Percentiles rank a stretch among this genome's conserved stretches.
Evolutionary conservation across 2,888 invertebrate species (phyloP).

Genomic region (Xestia xanthographa): DNA sequence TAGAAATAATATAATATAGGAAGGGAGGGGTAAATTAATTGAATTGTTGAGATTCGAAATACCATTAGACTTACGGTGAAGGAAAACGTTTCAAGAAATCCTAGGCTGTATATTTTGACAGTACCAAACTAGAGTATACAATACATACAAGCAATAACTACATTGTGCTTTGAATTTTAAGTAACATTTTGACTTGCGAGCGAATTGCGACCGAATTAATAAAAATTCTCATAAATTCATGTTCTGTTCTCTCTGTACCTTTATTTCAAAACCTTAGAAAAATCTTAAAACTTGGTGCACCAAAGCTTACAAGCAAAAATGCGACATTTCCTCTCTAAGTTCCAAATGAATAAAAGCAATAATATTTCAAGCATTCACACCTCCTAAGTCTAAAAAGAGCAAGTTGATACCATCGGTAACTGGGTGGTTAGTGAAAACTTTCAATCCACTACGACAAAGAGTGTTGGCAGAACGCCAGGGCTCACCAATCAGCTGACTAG

Average conservation of each 20-base stretch:
- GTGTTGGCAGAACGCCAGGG: conserved; percentile 61
- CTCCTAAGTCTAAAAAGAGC: conserved; percentile 51
- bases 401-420: conserved; percentile 56
- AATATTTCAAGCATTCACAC: conserved; percentile 36
- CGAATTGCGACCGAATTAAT: no score
- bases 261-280: no score
- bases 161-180: neutral
- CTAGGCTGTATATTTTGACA: neutral
- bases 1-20: no score
- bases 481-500: conserved; percentile 58
- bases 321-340: neutral
- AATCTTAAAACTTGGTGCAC: no score
- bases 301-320: neutral
- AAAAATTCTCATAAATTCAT: no score
- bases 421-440: conserved; percentile 61
- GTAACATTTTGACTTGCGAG: neutral
- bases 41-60: neutral
- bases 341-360: neutral
- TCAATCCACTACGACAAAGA: conserved; percentile 60
- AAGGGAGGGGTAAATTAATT: neutral
- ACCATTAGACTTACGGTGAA: neutral
- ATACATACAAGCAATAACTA: neutral
- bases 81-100: neutral
- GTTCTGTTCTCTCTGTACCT: no score
- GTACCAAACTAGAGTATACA: neutral